Evolutionary conservation across 1,140 invertebrate genomes (phyloP).

Genomic region (Neodiprion lecontei): DNA sequence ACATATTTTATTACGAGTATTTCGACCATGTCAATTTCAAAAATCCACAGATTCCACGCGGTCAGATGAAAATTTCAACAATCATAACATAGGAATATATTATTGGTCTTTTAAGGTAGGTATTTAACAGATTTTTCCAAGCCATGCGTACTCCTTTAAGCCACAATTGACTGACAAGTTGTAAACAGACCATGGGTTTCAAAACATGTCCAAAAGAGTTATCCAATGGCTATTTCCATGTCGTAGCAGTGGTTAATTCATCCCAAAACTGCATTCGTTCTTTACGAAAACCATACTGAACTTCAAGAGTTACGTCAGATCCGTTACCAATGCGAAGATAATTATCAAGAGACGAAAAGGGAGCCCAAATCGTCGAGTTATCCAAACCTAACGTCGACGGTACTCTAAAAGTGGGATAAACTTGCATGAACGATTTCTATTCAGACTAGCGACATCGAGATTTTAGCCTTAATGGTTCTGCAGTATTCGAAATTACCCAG

Average conservation of each 20-base stretch:
- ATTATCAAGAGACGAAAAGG: neutral
- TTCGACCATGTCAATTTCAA: too few species aligned
- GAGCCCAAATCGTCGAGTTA: neutral
- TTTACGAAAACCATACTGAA: neutral
- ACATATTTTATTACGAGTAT: too few species aligned
- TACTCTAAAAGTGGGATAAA: neutral
- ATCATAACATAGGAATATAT: too few species aligned
- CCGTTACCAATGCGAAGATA: neutral
- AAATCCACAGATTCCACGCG: too few species aligned
- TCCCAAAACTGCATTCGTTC: neutral
- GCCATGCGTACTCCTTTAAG: neutral
- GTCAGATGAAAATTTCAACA: too few species aligned
- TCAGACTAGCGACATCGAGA: neutral
- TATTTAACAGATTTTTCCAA: neutral
- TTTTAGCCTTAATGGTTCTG: too few species aligned
- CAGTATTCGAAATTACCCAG: neutral
- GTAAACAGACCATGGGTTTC: neutral
- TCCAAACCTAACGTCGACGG: neutral
- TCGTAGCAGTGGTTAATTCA: neutral
- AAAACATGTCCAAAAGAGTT: neutral
- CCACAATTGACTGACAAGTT: neutral
- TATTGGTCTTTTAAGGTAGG: neutral
- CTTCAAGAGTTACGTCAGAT: neutral
- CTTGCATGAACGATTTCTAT: neutral
- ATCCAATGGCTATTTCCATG: neutral